Base-by-base conservation (phyloP, 2,113 vertebrate species). In the Oxyura jamaicensis region DNA sequence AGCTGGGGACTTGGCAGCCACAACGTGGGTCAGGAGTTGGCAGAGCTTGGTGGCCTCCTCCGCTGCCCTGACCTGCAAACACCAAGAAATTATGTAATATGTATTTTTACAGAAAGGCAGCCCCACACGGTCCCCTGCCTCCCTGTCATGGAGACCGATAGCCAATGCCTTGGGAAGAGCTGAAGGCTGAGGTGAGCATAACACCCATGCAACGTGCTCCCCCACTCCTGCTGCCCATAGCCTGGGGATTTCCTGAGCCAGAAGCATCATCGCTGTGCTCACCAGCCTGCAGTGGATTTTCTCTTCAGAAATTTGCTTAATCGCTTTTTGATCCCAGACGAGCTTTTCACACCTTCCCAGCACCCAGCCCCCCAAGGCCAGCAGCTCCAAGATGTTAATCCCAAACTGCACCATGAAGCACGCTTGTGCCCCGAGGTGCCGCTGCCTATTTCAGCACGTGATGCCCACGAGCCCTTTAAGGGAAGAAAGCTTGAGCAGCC, bases 81-180 rank as follows among this genome's bases (percentile, higher is more conserved):
- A 66, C 2, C 14, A 14, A 22, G 6, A 3, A 50, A 69, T 3
- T 26, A 63, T 4, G 13, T 23, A 44, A 67, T 21, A 23, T 11
- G 14, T 42, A 9, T 44, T 63, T 8, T 33, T 77, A 71, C 17
- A 53, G 28, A 36, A 69, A 31, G 78, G 36, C 21, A 33, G 29
- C 41, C 10, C 0, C n/a, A 39, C 2, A 2, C 1, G 2, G 36
- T 23, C 14, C 25, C 13, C 22, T 4, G 35, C 4, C 10, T 35
- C 11, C 2, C 14, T 21, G 16, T 12, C 7, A 39, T 10, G 44
- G 29, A 50, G 25, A 46, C 14, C 35, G 14, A 10, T 6, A 29
- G 41, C 41, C 55, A 46, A 46, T 19, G 44, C 44, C 55, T 4
- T 0, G 1, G 26, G 11, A 73, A 23, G 18, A 42, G 26, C 53